These are phyloP conservation scores for Semaprochilodus insignis DNA, from an alignment of 2,797 vertebrate genomes.

Conservation along the genomic window DNA sequence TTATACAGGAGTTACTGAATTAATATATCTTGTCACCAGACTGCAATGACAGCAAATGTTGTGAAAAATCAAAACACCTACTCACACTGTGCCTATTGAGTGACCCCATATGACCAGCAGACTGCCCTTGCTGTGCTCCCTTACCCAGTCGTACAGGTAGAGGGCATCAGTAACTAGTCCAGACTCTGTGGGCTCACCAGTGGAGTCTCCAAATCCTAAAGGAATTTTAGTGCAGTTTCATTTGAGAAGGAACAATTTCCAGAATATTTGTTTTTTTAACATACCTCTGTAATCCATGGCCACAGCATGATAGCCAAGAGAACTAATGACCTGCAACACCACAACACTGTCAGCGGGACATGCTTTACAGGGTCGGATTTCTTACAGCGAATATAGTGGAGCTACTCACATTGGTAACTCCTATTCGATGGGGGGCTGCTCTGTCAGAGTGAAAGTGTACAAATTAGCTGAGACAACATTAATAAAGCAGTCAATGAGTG, in stretches of 20 bases:
- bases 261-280: slow-evolving; percentile 33
- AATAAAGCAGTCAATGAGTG: neutral
- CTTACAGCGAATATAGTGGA: slow-evolving; percentile 18
- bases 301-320: slow-evolving; percentile 87
- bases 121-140: slow-evolving; percentile 80
- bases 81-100: slow-evolving; percentile 90
- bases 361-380: slow-evolving; percentile 31
- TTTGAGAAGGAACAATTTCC: neutral
- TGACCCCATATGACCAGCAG: slow-evolving; percentile 89
- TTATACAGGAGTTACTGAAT: too few species aligned
- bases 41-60: too few species aligned
- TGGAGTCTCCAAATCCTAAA: slow-evolving; percentile 91
- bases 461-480: neutral
- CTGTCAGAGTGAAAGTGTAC: slow-evolving; percentile 23
- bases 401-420: slow-evolving; percentile 34
- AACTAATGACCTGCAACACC: slow-evolving; percentile 81
- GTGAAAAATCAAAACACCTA: slow-evolving; percentile 19
- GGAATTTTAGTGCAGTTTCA: too few species aligned
- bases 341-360: too few species aligned
- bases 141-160: slow-evolving; percentile 87
- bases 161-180: slow-evolving; percentile 84
- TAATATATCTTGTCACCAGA: too few species aligned
- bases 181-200: slow-evolving; percentile 81
- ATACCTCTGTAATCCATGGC: slow-evolving; percentile 92
- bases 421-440: slow-evolving; percentile 50